A percentile compares a stretch with the other conserved stretches of the same genome.
phyloP scores from a whole-genome alignment of 2,113 vertebrate species.

The Centropristis striata region DNA sequence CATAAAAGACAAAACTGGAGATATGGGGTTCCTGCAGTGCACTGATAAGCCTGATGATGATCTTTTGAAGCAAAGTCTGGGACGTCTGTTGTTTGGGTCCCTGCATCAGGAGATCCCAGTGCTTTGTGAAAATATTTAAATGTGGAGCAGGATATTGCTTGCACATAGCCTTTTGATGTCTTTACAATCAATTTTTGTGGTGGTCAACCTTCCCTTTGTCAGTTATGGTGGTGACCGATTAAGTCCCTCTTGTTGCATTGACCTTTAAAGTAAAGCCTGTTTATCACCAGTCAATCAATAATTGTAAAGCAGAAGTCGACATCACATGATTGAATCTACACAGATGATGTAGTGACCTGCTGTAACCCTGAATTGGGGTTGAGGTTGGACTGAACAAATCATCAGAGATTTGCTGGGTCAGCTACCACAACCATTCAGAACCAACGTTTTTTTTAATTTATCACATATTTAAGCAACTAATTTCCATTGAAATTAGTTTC shows the following conservation, averaged over 20 bases:
- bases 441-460: too few relatives aligned
- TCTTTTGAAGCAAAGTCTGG: slow-evolving; percentile 7
- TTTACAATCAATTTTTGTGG: neutral
- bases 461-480: too few relatives aligned
- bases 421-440: too few relatives aligned
- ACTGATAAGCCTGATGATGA: slow-evolving; percentile 37
- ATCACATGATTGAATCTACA: neutral
- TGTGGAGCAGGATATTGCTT: neutral
- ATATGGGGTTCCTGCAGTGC: slow-evolving; percentile 29
- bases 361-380: neutral
- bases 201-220: neutral
- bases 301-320: neutral
- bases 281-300: neutral
- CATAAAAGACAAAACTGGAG: slow-evolving; percentile 29
- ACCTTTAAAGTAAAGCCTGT: neutral
- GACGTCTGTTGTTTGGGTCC: neutral
- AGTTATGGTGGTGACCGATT: too few relatives aligned
- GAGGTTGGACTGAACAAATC: neutral
- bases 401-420: neutral
- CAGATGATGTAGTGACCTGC: neutral
- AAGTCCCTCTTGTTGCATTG: neutral
- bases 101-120: neutral
- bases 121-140: neutral
- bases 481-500: too few relatives aligned
- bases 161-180: neutral